Conservation (phyloP, 1,140 invertebrate species). For the Drosophila kanapiae region DNA sequence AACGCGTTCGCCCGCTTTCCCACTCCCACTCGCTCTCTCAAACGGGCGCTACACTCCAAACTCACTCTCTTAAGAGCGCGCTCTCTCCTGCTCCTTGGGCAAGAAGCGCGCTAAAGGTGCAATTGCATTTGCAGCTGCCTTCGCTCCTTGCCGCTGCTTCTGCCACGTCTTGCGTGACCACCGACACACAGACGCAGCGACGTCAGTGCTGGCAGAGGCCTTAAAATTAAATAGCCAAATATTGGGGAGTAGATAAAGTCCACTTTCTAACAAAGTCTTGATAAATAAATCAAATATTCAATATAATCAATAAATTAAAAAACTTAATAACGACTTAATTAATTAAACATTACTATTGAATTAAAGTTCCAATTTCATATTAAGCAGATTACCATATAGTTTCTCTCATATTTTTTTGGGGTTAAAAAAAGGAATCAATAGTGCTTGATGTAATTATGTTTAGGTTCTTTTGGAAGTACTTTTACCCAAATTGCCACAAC, state of each 20-base stretch:
- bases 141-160: slow-evolving; percentile 45
- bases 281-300: no score
- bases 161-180: slow-evolving; percentile 78
- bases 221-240: background rate
- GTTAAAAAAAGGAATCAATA: no score
- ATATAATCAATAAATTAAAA: no score
- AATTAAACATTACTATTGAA: no score
- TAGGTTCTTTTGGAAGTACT: no score
- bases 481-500: background rate
- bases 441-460: background rate
- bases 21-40: slow-evolving; percentile 38
- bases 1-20: slow-evolving; percentile 35
- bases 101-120: slow-evolving; percentile 69
- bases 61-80: slow-evolving; percentile 16
- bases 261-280: no score
- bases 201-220: slow-evolving; percentile 18
- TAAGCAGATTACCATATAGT: no score
- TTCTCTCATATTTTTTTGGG: no score
- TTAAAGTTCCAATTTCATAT: no score
- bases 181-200: slow-evolving; percentile 41
- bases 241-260: background rate
- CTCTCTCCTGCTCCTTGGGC: slow-evolving; percentile 56
- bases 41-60: slow-evolving; percentile 13
- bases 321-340: no score
- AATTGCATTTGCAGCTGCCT: slow-evolving; percentile 83